phyloP scores from a whole-genome alignment of 1,140 invertebrate genomes.

The Drosophila bocqueti region DNA sequence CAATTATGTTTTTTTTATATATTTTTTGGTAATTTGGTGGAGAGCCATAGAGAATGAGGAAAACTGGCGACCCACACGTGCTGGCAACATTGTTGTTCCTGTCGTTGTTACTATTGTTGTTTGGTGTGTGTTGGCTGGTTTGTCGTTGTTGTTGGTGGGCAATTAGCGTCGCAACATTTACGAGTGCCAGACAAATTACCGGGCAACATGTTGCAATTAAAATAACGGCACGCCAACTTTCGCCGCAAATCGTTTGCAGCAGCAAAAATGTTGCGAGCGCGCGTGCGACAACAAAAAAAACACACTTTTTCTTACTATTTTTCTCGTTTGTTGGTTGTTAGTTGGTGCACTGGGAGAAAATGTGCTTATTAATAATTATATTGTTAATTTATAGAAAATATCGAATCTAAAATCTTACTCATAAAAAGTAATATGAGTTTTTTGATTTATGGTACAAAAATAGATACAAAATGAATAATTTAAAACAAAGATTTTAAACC shows the following conservation, averaged over 20 bases:
- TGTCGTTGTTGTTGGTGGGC: constrained; percentile 32
- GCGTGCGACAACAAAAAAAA: constrained; percentile 64
- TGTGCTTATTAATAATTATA: neutral
- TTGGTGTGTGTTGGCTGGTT: constrained; percentile 2
- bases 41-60: constrained; percentile 22
- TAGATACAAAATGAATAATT: no score
- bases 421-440: no score
- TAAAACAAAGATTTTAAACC: no score
- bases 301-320: neutral
- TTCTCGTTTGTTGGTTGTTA: constrained; percentile 10
- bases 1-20: constrained; percentile 41
- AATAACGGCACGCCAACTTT: constrained; percentile 82
- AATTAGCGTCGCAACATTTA: constrained; percentile 81
- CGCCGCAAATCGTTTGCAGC: constrained; percentile 63
- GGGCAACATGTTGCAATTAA: constrained; percentile 81
- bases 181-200: constrained; percentile 81
- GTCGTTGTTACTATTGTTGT: constrained; percentile 34
- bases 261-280: constrained; percentile 75
- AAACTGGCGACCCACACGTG: constrained; percentile 46
- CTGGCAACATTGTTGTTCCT: constrained; percentile 47
- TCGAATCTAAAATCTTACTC: no score
- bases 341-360: constrained; percentile 16
- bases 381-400: no score
- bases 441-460: no score
- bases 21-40: constrained; percentile 9